Conservation (phyloP, 2,797 vertebrate genomes). For the Phalanger gymnotis region DNA sequence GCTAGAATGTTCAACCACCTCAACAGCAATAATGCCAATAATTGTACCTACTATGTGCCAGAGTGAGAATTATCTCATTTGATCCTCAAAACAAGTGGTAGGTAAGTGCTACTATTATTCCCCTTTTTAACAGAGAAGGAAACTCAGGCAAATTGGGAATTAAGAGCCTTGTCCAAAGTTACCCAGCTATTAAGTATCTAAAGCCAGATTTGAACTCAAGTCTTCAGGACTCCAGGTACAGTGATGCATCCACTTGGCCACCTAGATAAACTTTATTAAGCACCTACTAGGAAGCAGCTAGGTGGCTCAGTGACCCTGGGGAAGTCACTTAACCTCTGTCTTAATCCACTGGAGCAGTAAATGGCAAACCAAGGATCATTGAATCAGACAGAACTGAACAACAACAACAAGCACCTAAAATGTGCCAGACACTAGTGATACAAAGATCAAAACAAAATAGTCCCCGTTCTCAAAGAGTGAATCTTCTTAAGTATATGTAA, state of each 20-base stretch:
- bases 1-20: not conserved
- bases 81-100: not conserved
- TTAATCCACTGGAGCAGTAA: too few species aligned
- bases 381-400: too few species aligned
- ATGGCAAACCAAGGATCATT: too few species aligned
- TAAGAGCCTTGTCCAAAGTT: not conserved
- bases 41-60: not conserved
- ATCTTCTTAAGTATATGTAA: not conserved
- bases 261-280: too few species aligned
- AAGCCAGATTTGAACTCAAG: not conserved
- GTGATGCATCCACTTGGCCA: not conserved
- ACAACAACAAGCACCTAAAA: too few species aligned
- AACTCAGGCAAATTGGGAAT: not conserved
- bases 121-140: not conserved
- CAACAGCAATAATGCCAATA: not conserved
- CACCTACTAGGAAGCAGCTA: too few species aligned
- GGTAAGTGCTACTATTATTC: not conserved
- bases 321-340: too few species aligned
- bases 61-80: not conserved
- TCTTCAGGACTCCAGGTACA: not conserved
- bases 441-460: not conserved
- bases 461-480: not conserved
- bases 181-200: not conserved
- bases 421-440: not conserved
- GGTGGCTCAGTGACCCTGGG: too few species aligned